Evolutionary conservation across 1,140 invertebrate species (phyloP), one percentile per base, ranked within the genome.

Genomic region (Caenorhabditis remanei): DNA sequence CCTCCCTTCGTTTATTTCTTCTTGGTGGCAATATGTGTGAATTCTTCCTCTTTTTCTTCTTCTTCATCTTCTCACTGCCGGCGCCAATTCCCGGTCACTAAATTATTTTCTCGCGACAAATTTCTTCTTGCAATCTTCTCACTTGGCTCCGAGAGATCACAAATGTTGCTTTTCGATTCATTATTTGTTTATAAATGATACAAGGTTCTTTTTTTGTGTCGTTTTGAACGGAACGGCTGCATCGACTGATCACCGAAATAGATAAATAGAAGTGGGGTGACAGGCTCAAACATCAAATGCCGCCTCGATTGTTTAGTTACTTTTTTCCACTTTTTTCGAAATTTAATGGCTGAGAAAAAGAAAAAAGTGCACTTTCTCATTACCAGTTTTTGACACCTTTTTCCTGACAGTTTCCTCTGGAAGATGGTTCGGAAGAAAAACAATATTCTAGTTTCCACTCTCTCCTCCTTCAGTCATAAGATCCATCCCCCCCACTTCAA

Each of bases 101-200:
- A 71, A 71, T 71, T 71, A 71, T 71, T 46, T 71, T 71, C 65
- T 71, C 65, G 46, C 21, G 9, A 19, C 7, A 46, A 71, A 32
- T 21, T 32, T 13, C 6, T 8, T 8, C 7, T 2, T n/a, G n/a
- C n/a, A n/a, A n/a, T 58, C n/a, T n/a, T 8, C 56, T 58, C 56
- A 8, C 55, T 19, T 53, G 50, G 50, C 50, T 53, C 50, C 16
- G 50, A 53, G 50, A 53, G 50, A 14, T 3, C 11, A 19, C 55
- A 65, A 65, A 65, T 65, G 61, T 65, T 65, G 61, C 61, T 41
- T 65, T 65, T 41, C 32, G 61, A 65, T 65, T 53, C 58, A 41
- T 40, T 65, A 65, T 65, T 65, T 65, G 61, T 65, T 65, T 65
- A 41, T 41, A 32, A 65, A 65, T 65, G 61, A 65, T 65, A 65